Evolutionary conservation across 2,888 invertebrate genomes (phyloP), one percentile per base, ranked within the genome.

Genomic region (Oscheius sp.): DNA sequence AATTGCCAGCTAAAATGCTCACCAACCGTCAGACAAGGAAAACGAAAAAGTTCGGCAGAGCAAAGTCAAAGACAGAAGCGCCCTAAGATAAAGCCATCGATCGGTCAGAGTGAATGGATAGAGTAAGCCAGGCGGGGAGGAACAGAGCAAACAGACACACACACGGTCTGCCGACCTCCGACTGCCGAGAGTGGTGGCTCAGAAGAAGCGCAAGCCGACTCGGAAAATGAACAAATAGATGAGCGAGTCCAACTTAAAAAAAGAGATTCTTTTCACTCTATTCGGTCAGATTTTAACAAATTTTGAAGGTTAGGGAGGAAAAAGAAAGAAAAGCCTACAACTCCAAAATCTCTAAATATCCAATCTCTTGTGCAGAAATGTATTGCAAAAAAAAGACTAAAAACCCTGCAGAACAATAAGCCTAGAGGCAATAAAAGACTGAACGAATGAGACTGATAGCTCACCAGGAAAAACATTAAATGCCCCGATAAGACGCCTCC

Each of bases 101-200:
- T 57, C 23, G 37, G 57, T 5, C 29, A 33, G 34, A 27, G 15
- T 33, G 23, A 33, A 23, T 33, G 57, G 23, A 33, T 23, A 57
- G 57, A 27, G 34, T 17, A 12, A 37, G 57, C 37, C 10, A 23
- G 23, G 8, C 34, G 37, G 34, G 31, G 29, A 29, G 53, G 53
- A 23, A 31, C 53, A 27, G 57, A 57, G 37, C 15, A 27, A 33
- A 57, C n/a, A 27, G 57, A 17, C 15, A 17, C 15, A 17, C 42
- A 57, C 15, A 57, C 34, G 33, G 57, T 57, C 57, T 34, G 57
- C 33, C 57, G 33, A 52, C 50, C 50, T 50, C 25, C 42, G 50
- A 23, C 50, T 25, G 50, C 50, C 50, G 8, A 6, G 12, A 34
- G 8, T 6, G 37, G 12, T 12, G 37, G 37, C 37, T 34, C 12